Evolutionary conservation across 37 sponge, comb jelly and placozoan species (phyloP).

Genomic region (Amphimedon queenslandica): DNA sequence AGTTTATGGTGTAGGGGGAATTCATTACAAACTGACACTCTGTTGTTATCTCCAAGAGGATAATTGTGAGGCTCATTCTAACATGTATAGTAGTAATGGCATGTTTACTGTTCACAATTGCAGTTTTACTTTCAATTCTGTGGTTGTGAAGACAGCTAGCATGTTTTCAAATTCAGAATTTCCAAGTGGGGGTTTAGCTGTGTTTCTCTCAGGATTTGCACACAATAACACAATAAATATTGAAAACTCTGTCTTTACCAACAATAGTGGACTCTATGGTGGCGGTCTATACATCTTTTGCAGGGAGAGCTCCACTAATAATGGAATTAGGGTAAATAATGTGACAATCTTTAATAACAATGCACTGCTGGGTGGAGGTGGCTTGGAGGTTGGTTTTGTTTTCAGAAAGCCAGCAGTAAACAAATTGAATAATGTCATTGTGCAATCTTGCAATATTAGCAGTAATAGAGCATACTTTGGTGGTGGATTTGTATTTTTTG

Average conservation of each 20-base stretch:
- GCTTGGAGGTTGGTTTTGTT: neutral
- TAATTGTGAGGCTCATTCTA: neutral
- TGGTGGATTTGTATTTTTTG: neutral
- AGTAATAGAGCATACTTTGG: neutral
- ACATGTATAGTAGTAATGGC: neutral
- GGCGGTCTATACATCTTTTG: neutral
- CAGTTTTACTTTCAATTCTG: neutral
- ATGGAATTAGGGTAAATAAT: neutral
- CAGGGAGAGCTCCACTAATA: neutral
- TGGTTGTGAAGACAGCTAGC: too few species aligned
- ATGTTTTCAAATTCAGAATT: too few species aligned
- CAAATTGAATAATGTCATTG: neutral
- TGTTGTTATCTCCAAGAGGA: neutral
- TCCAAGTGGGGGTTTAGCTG: too few species aligned
- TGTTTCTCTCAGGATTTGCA: too few species aligned
- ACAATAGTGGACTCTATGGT: neutral
- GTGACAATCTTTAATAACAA: neutral
- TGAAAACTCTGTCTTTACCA: too few species aligned
- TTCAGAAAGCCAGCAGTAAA: neutral
- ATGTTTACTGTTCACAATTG: neutral
- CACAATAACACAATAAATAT: too few species aligned
- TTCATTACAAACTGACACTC: conserved; percentile 8
- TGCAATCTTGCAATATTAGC: neutral
- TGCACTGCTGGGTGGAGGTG: too few species aligned
- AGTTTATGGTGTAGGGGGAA: conserved; percentile 20